Evolutionary conservation across 2,113 vertebrate genomes (phyloP).

Genomic region (Limnothrissa miodon): DNA sequence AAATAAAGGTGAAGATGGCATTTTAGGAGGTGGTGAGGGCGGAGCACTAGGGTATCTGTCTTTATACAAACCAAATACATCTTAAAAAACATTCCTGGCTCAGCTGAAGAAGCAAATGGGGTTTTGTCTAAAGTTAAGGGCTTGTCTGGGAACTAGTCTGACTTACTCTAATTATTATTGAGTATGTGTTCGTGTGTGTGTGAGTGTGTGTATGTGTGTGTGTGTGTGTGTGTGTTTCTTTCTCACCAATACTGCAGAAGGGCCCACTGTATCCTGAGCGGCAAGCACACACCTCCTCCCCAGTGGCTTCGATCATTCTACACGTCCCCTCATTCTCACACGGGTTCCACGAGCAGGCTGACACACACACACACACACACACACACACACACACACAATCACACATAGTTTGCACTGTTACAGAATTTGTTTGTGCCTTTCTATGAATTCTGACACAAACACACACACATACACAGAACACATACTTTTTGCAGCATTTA

Average conservation of each 20-base stretch:
- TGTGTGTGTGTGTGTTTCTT: not conserved
- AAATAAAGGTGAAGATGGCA: too few species aligned
- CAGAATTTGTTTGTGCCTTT: too few species aligned
- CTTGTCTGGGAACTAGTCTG: too few species aligned
- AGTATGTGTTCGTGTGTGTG: not conserved
- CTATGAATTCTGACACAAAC: too few species aligned
- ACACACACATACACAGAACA: not conserved
- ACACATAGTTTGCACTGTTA: too few species aligned
- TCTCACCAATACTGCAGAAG: constrained; percentile 85
- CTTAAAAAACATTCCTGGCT: too few species aligned
- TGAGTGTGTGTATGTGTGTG: not conserved
- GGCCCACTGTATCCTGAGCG: constrained; percentile 68
- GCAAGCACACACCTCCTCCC: constrained; percentile 78
- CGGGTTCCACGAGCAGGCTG: constrained; percentile 77
- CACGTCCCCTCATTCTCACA: constrained; percentile 84
- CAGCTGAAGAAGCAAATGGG: too few species aligned
- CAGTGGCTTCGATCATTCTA: constrained; percentile 68
- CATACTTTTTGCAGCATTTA: not conserved
- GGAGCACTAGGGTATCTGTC: too few species aligned
- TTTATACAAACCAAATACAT: too few species aligned
- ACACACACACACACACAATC: constrained; percentile 10
- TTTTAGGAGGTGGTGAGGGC: too few species aligned
- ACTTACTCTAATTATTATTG: too few species aligned
- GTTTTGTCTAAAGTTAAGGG: too few species aligned
- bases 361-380: constrained; percentile 34